Percentiles rank a stretch among this genome's conserved stretches.
Evolutionary conservation across 1,140 invertebrate genomes (phyloP).

Genomic region (Cydia fagiglandana): DNA sequence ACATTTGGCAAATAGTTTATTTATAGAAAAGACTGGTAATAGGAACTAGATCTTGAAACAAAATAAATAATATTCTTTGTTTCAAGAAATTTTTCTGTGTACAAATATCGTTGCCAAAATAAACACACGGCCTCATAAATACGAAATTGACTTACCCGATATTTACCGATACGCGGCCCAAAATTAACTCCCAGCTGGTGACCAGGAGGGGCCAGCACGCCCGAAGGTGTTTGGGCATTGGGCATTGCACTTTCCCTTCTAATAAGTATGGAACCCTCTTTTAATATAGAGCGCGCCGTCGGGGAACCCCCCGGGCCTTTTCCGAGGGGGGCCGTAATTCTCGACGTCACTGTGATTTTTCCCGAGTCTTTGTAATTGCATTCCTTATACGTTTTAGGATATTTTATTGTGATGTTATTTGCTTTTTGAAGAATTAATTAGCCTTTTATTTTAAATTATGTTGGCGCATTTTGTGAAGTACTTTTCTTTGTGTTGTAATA

Average conservation of each 20-base stretch:
- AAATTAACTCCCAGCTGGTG: slow-evolving; percentile 46
- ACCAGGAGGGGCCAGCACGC: slow-evolving; percentile 47
- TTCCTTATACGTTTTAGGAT: slow-evolving; percentile 49
- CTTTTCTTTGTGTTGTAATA: neutral
- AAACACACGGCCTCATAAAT: slow-evolving; percentile 10
- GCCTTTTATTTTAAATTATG: neutral
- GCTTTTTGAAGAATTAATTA: slow-evolving; percentile 26
- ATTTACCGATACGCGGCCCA: slow-evolving; percentile 6
- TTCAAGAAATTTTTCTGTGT: too few relatives aligned
- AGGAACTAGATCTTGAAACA: too few relatives aligned
- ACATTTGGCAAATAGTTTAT: neutral
- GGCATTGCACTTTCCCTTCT: slow-evolving; percentile 59
- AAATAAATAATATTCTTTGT: too few relatives aligned
- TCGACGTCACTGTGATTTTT: slow-evolving; percentile 45
- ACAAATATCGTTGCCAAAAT: neutral
- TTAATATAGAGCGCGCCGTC: slow-evolving; percentile 59
- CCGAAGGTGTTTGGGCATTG: slow-evolving; percentile 55
- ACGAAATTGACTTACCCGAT: slow-evolving; percentile 6
- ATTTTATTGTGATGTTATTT: slow-evolving; percentile 36
- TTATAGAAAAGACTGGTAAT: neutral
- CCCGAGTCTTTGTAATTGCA: slow-evolving; percentile 48
- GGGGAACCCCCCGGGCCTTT: slow-evolving; percentile 50
- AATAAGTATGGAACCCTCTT: slow-evolving; percentile 62
- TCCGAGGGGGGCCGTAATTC: slow-evolving; percentile 53
- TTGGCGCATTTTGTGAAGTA: neutral